These are phyloP conservation scores for Rotaria macrura DNA, from an alignment of 2,888 invertebrate species.

Conservation along the genomic window DNA sequence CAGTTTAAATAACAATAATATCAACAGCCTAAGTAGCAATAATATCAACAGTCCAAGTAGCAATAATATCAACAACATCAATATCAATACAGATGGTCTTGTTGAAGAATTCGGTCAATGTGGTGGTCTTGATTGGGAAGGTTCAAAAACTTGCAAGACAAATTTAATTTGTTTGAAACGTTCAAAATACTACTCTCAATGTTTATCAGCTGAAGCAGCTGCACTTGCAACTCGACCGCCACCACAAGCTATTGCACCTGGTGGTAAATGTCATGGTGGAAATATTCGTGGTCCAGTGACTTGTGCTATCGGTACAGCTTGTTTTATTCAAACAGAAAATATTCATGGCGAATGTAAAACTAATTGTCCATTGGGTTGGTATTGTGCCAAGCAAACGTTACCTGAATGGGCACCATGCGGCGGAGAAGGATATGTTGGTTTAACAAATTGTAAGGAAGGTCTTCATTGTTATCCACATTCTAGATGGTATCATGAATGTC, in stretches of 20 bases:
- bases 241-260: not conserved
- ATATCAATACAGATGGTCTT: not conserved
- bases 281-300: not conserved
- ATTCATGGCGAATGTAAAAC: slow-evolving; percentile 7
- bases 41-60: too few relatives aligned
- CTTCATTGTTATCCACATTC: not conserved
- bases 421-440: slow-evolving; percentile 4
- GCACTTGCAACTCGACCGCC: not conserved
- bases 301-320: not conserved
- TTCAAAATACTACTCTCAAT: not conserved
- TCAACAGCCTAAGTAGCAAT: too few relatives aligned
- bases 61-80: too few relatives aligned
- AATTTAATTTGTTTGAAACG: not conserved
- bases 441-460: slow-evolving; percentile 18
- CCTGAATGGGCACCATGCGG: slow-evolving; percentile 21
- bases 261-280: not conserved
- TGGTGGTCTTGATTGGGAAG: not conserved
- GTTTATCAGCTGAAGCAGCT: not conserved
- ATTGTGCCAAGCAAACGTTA: slow-evolving; percentile 13
- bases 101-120: slow-evolving; percentile 18
- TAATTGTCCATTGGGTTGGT: not conserved
- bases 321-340: slow-evolving; percentile 14
- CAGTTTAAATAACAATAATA: too few relatives aligned
- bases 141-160: not conserved
- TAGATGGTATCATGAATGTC: slow-evolving; percentile 16